A percentile compares a stretch with the other conserved stretches of the same genome.
phyloP scores from a whole-genome alignment of 2,888 invertebrate species.

The Cantharis lateralis region DNA sequence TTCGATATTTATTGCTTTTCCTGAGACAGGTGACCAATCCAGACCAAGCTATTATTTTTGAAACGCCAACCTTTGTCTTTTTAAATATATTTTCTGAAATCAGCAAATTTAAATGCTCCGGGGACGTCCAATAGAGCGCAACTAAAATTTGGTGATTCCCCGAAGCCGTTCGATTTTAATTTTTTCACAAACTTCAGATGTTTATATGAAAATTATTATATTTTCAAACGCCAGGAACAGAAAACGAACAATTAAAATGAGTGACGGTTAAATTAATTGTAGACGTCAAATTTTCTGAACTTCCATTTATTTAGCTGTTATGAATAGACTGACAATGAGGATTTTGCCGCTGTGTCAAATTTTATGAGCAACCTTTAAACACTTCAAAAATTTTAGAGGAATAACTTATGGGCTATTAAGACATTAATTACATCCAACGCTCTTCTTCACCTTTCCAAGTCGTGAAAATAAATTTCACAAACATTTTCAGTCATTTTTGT shows the following conservation, averaged over 20 bases:
- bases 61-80: background rate
- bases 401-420: slow-evolving; percentile 15
- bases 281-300: slow-evolving; percentile 21
- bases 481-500: background rate
- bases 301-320: slow-evolving; percentile 22
- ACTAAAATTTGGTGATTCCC: background rate
- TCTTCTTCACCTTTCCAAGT: background rate
- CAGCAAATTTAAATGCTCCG: background rate
- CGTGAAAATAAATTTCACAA: background rate
- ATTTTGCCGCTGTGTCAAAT: slow-evolving; percentile 24
- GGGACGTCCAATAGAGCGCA: background rate
- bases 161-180: background rate
- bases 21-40: background rate
- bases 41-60: background rate
- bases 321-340: slow-evolving; percentile 25
- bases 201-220: background rate
- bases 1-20: background rate
- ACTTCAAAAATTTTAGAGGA: slow-evolving; percentile 11
- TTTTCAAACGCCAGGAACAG: slow-evolving; percentile 15
- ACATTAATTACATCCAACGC: background rate
- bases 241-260: slow-evolving; percentile 20
- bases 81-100: background rate
- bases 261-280: slow-evolving; percentile 23
- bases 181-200: background rate
- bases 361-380: slow-evolving; percentile 20